phyloP scores from a whole-genome alignment of 2,113 vertebrate genomes.

The Psilopsiagon aymara region DNA sequence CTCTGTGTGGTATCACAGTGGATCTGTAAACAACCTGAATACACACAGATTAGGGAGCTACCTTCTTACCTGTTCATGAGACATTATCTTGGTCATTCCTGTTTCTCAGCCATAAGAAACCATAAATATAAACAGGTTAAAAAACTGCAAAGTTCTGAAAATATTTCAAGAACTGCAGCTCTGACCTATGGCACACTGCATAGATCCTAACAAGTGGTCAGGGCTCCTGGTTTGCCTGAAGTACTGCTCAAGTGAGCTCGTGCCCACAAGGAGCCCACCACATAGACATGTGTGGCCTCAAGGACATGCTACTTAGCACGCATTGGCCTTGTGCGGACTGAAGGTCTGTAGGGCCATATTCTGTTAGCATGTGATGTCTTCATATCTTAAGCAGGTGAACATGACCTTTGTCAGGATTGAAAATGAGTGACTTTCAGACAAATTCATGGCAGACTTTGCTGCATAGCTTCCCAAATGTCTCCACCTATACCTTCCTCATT shows the following conservation, averaged over 20 bases:
- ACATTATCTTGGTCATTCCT: background rate
- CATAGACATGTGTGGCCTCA: background rate
- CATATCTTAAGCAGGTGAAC: background rate
- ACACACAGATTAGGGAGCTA: background rate
- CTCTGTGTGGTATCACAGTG: background rate
- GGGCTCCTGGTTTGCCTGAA: background rate
- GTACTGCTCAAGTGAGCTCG: background rate
- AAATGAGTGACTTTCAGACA: background rate
- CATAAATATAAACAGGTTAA: background rate
- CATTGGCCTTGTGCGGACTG: background rate
- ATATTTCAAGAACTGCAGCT: background rate
- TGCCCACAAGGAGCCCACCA: background rate
- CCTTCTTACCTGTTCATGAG: background rate
- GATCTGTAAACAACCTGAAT: background rate
- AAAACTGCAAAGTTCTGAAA: background rate
- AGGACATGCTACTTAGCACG: rapidly evolving
- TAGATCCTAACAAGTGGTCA: background rate
- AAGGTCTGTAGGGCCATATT: background rate
- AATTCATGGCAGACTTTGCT: background rate
- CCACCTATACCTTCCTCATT: background rate
- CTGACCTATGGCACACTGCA: background rate
- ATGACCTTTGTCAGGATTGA: background rate
- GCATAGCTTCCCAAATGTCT: background rate
- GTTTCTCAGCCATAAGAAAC: background rate
- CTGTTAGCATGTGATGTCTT: background rate